Base-by-base conservation (phyloP, 1,140 invertebrate genomes). In the Caerostris extrusa region DNA sequence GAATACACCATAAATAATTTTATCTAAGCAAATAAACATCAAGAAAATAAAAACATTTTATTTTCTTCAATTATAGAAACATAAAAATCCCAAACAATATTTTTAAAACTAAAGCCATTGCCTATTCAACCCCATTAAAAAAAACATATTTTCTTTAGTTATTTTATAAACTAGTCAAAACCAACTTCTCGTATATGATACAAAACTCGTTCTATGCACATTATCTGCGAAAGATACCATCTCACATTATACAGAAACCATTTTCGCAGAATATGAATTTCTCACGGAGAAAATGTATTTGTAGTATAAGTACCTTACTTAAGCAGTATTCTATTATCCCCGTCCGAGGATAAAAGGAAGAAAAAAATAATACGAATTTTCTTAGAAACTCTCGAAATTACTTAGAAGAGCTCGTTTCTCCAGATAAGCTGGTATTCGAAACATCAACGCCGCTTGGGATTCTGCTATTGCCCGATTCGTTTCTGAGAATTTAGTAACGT, bases 401-500 rank as follows among this genome's bases (percentile, higher is more conserved):
- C 71, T 3, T 12, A 50, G 71, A 77, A 53, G 14, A 77, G 34
- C 50, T 58, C 83, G 57, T 85, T 85, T 85, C 83, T 19, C 57
- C 17, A 58, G 57, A 85, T 85, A 85, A 85, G 14, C 19, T 77
- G 50, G 34, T 2, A 77, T 77, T 77, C 71, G n/a, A 19, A 19
- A 34, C 56, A 85, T 60, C 83, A 60, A 34, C 7, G 57, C 57
- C 83, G 56, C 56, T 85, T 8, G 83, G 56, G 56, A 85, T 60
- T 34, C 83, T 60, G 34, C 17, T n/a, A 58, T 60, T 60, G 56
- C 56, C 56, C 19, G 17, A 58, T 85, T 85, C 83, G 56, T 85
- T 85, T 58, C 56, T 85, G 5, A 55, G 58, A 85, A 85, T 85
- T 85, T 85, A 60, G 83, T 85, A 85, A 50, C 71, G 50, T 77